These are phyloP conservation scores for Bubo scandiacus DNA, from an alignment of 2,113 vertebrate species.

Conservation along the genomic window DNA sequence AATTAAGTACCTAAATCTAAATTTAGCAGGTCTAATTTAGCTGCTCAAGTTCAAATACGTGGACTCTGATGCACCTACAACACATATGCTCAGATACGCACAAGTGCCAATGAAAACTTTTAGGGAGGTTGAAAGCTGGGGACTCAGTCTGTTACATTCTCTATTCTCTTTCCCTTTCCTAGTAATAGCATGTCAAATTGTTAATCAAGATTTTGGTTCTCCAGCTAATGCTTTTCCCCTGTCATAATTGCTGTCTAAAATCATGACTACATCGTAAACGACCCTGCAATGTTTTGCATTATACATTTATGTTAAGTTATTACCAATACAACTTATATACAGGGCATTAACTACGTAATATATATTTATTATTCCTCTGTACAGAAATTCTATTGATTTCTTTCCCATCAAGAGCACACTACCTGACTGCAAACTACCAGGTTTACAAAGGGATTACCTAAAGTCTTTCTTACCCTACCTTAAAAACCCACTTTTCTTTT, in stretches of 20 bases:
- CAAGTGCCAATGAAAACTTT: neutral
- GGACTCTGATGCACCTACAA: constrained; percentile 37
- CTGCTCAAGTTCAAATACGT: neutral
- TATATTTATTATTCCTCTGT: constrained; percentile 15
- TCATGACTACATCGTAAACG: neutral
- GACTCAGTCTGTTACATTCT: neutral
- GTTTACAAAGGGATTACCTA: neutral
- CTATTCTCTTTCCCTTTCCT: neutral
- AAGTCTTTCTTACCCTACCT: neutral
- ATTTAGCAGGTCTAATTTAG: constrained; percentile 13
- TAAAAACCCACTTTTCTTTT: neutral
- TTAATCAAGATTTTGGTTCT: neutral
- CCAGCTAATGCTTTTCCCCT: neutral
- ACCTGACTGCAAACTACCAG: neutral
- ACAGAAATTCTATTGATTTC: constrained; percentile 15
- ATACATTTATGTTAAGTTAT: constrained; percentile 13
- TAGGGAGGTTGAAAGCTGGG: neutral
- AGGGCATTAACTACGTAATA: constrained; percentile 21
- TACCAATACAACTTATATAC: constrained; percentile 20
- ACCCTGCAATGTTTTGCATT: neutral
- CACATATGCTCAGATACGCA: neutral
- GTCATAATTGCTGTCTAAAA: neutral
- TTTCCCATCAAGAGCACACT: neutral
- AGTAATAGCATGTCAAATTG: neutral
- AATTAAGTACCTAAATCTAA: constrained; percentile 44